Conservation (phyloP, 2,888 invertebrate species). For the Epinotia bilunana region DNA sequence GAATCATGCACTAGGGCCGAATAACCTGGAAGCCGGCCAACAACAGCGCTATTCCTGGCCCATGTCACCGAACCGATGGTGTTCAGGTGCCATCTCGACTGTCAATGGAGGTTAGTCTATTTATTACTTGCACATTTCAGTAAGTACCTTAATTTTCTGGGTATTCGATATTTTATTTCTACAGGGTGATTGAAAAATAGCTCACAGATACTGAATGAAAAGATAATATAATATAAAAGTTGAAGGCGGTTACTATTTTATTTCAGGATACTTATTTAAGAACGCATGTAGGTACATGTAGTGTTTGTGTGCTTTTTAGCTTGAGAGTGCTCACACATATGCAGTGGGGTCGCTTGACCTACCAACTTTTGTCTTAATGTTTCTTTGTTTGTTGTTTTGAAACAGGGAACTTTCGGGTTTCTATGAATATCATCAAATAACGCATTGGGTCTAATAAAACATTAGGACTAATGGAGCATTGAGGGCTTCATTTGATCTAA, state of each 20-base stretch:
- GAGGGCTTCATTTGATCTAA: no score
- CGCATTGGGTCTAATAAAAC: no score
- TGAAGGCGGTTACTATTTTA: not conserved
- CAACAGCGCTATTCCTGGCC: slow-evolving; percentile 18
- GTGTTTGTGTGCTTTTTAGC: no score
- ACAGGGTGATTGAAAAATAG: not conserved
- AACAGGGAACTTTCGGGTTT: no score
- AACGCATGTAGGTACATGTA: no score
- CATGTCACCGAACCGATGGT: slow-evolving; percentile 36
- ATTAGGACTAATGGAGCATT: no score
- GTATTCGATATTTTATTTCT: not conserved
- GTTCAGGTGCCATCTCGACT: slow-evolving; percentile 32
- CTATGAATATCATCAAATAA: no score
- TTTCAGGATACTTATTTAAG: not conserved
- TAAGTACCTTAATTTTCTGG: not conserved
- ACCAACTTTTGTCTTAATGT: no score
- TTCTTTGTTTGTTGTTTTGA: no score
- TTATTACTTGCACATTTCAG: not conserved
- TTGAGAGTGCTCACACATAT: not conserved
- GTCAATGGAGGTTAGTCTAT: slow-evolving; percentile 12
- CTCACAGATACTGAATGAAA: no score
- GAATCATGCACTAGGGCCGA: slow-evolving; percentile 35
- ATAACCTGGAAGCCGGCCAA: slow-evolving; percentile 29
- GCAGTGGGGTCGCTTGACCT: no score
- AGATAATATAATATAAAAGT: no score